These are phyloP conservation scores for Odontophorus gujanensis DNA, from an alignment of 2,113 vertebrate species.

Conservation along the genomic window DNA sequence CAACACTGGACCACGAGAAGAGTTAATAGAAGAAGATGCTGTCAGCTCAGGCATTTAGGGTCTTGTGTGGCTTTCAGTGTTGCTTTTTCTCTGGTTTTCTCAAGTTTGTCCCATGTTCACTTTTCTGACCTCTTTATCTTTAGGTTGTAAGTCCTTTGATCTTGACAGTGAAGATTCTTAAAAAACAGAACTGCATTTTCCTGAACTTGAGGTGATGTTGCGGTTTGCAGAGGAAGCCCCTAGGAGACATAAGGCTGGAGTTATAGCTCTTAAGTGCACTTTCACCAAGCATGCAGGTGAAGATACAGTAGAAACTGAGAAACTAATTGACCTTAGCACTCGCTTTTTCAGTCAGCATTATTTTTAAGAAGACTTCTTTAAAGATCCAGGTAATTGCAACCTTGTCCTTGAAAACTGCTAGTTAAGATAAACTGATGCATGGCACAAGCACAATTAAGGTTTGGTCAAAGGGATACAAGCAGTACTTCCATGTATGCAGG, in stretches of 20 bases:
- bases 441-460: not conserved
- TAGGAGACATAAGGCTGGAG: not conserved
- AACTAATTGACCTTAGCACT: not conserved
- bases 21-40: not conserved
- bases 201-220: not conserved
- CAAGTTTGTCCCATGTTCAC: not conserved
- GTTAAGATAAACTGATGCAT: not conserved
- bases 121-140: not conserved
- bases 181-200: not conserved
- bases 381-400: not conserved
- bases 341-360: not conserved
- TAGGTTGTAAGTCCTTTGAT: not conserved
- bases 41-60: not conserved
- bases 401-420: constrained; percentile 2
- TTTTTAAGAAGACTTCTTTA: not conserved
- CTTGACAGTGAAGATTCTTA: not conserved
- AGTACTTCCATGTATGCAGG: not conserved
- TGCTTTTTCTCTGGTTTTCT: not conserved
- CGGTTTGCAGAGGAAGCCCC: not conserved
- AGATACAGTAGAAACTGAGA: not conserved
- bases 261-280: not conserved
- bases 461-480: not conserved
- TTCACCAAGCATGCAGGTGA: not conserved
- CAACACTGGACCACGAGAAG: not conserved
- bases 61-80: not conserved